phyloP scores from a whole-genome alignment of 1,140 invertebrate genomes.

The Antheraea pernyi region DNA sequence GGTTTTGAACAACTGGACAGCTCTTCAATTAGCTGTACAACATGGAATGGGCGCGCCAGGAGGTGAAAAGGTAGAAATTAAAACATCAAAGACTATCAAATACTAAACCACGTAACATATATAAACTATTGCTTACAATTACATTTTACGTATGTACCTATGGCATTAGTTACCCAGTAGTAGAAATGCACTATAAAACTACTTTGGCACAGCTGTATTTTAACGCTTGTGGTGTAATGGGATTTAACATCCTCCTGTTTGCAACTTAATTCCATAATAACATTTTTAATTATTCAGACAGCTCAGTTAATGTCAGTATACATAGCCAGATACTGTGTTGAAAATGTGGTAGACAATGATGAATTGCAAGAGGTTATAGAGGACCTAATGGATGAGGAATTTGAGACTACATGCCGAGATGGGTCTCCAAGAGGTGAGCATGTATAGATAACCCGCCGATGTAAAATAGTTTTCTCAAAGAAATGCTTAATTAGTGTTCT shows the following conservation, averaged over 20 bases:
- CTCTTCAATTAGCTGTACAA: slow-evolving; percentile 82
- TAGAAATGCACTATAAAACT: no score
- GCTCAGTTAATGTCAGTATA: slow-evolving; percentile 81
- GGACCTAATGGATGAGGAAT: slow-evolving; percentile 83
- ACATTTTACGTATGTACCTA: not conserved
- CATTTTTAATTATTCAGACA: slow-evolving; percentile 59
- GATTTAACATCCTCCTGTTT: not conserved
- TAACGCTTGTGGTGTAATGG: not conserved
- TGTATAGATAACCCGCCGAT: not conserved
- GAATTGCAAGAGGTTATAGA: slow-evolving; percentile 81
- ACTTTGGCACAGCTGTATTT: no score
- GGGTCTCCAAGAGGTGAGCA: slow-evolving; percentile 78
- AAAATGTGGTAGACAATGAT: slow-evolving; percentile 79
- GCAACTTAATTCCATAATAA: not conserved
- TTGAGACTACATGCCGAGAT: slow-evolving; percentile 83
- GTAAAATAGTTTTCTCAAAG: not conserved
- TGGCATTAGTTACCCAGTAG: no score
- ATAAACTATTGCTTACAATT: no score
- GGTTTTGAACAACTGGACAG: slow-evolving; percentile 84
- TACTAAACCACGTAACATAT: no score
- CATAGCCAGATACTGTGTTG: slow-evolving; percentile 80
- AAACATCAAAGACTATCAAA: no score
- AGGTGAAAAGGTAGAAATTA: slow-evolving; percentile 75
- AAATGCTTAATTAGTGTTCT: no score
- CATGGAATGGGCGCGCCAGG: slow-evolving; percentile 83